Base-by-base conservation (phyloP, 1,140 invertebrate genomes). In the Dysdera silvatica region DNA sequence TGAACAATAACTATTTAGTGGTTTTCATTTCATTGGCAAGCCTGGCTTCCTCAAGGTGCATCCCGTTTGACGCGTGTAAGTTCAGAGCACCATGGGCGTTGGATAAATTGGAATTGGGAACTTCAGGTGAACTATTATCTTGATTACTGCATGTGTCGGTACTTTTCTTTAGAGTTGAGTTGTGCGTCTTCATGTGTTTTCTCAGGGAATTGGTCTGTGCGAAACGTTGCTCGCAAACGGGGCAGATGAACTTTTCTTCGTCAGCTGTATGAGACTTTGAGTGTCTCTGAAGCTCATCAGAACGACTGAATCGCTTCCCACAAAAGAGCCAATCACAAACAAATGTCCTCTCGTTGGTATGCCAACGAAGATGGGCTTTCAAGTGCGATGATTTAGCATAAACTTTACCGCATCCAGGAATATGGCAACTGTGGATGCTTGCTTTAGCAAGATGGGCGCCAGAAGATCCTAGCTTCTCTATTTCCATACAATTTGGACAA, bases 341-440 rank as follows among this genome's bases (percentile, higher is more conserved):
- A 74, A 85, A 85, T 14, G 84, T 83, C 55, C 83, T 76, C 71
- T 85, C 83, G 32, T 83, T 82, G 10, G 80, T 82, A 72, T 83
- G 82, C 81, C 81, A 84, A 40, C 82, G 75, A n/a, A 86, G 74
- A 77, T 86, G 84, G 32, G 84, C 85, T 72, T 85, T 84, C 56
- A 86, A 72, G 75, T 86, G 84, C 6, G 84, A 85, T 33, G 85
- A 85, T 74, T 87, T 86, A 43, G 83, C 84, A 76, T 87, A 99
- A 55, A 98, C 95, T 80, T 99, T 99, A 28, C 92, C 91, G 79
- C 96, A 99, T 24, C 94, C 94, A 0, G 92, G 92, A 78, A 99
- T 96, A 80, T 99, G 96, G 78, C 97, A 99, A 74, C 90, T 95
- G 78, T 99, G 96, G 71, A 96, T 93, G 77, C 95, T 97, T 79